Evolutionary conservation across 2,888 invertebrate species (phyloP).

Genomic region (Eutolmus rufibarbis): DNA sequence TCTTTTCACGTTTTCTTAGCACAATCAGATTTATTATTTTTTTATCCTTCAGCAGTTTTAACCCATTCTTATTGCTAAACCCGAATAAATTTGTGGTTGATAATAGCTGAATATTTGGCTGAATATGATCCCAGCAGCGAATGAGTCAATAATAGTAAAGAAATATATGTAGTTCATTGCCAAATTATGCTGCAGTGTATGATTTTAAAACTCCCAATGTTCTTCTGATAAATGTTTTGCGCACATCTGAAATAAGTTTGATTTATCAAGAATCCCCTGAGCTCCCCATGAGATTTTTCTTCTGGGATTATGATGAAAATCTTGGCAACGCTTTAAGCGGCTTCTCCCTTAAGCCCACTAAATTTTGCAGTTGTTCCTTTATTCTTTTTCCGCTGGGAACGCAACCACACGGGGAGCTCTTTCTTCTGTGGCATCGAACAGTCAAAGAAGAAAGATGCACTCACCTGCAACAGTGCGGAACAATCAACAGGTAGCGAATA

Average conservation of each 20-base stretch:
- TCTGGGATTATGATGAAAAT: background rate
- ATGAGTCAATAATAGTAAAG: no score
- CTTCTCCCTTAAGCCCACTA: background rate
- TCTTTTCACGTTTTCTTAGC: no score
- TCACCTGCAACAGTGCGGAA: conserved; percentile 37
- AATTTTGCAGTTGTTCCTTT: background rate
- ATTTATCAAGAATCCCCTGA: background rate
- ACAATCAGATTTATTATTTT: no score
- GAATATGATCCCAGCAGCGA: no score
- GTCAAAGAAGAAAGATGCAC: background rate
- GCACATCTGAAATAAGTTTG: background rate
- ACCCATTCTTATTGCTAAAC: no score
- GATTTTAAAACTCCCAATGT: background rate
- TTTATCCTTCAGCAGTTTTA: no score
- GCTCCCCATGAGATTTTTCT: background rate
- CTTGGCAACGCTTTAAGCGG: background rate
- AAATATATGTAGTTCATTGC: background rate
- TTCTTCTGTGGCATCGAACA: background rate
- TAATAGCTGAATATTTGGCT: no score
- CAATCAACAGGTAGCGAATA: conserved; percentile 22
- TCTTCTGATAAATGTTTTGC: background rate
- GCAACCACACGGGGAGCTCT: background rate
- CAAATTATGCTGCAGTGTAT: background rate
- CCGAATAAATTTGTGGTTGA: no score
- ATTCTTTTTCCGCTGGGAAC: background rate